Percentiles rank a stretch among this genome's conserved stretches.
Conservation (phyloP, 2,113 vertebrate species). For the Fregetta grallaria region DNA sequence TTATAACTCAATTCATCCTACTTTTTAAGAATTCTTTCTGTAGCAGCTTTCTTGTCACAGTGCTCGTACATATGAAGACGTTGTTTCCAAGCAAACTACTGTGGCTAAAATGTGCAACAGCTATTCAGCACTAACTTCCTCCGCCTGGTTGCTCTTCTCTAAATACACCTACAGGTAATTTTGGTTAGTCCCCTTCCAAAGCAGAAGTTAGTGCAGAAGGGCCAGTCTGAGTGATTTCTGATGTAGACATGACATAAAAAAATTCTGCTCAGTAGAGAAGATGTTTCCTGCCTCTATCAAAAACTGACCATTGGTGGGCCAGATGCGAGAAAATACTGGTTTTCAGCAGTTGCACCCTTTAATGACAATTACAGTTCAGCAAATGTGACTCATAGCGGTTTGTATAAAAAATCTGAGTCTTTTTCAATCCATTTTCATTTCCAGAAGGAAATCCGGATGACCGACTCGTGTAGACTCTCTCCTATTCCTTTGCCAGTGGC, state of each 20-base stretch:
- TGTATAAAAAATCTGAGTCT: neutral
- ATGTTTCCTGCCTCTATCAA: neutral
- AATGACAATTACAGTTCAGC: neutral
- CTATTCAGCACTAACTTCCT: neutral
- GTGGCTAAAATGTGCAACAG: neutral
- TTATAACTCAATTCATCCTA: neutral
- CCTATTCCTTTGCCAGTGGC: neutral
- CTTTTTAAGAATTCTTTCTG: neutral
- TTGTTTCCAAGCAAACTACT: neutral
- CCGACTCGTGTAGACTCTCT: neutral
- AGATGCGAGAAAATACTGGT: neutral
- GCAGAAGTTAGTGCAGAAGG: neutral
- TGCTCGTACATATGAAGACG: neutral
- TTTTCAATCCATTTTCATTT: neutral
- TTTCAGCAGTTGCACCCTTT: neutral
- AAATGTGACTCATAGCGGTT: neutral
- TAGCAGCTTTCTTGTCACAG: neutral
- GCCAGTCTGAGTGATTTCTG: neutral
- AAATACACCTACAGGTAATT: no score
- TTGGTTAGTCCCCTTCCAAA: neutral
- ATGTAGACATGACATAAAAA: neutral
- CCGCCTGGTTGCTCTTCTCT: neutral
- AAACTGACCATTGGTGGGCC: neutral
- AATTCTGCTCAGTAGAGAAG: neutral
- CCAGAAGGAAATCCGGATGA: neutral